phyloP scores from a whole-genome alignment of 2,888 invertebrate genomes.

The Tenthredo mesomela region DNA sequence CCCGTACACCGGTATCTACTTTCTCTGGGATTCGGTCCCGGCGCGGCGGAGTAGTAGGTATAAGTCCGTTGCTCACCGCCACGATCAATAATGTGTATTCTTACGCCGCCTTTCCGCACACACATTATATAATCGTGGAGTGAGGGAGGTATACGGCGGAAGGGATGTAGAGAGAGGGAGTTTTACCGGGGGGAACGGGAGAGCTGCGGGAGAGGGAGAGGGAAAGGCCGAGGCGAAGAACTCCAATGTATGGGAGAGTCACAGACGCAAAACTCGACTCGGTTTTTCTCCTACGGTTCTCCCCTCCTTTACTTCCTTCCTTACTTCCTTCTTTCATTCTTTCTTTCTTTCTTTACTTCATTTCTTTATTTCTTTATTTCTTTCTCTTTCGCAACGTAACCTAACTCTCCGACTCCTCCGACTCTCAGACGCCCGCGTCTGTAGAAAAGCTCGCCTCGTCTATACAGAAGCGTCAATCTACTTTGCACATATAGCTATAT shows the following conservation, averaged over 20 bases:
- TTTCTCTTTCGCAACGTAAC: slow-evolving; percentile 48
- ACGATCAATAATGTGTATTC: slow-evolving; percentile 76
- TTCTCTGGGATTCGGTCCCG: slow-evolving; percentile 1
- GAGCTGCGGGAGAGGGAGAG: not conserved
- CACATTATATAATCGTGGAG: slow-evolving; percentile 67
- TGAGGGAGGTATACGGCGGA: slow-evolving; percentile 1
- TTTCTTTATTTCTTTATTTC: slow-evolving; percentile 50
- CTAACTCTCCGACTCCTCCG: not conserved
- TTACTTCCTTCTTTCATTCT: slow-evolving; percentile 30
- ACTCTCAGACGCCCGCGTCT: not conserved
- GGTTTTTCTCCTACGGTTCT: slow-evolving; percentile 20
- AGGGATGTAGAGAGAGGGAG: not conserved
- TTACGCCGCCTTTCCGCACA: slow-evolving; percentile 69
- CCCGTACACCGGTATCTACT: not conserved
- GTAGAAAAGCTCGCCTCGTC: not conserved
- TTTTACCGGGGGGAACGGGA: no score
- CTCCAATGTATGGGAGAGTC: not conserved
- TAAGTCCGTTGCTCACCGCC: slow-evolving; percentile 51
- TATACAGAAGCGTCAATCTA: not conserved
- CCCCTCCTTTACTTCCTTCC: not conserved
- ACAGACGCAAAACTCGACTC: not conserved
- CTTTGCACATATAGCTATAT: not conserved
- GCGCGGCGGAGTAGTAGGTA: slow-evolving; percentile 21
- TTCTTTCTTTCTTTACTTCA: slow-evolving; percentile 43
- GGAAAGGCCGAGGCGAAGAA: not conserved